phyloP scores from a whole-genome alignment of 2,113 vertebrate species.

The Catharus minimus region DNA sequence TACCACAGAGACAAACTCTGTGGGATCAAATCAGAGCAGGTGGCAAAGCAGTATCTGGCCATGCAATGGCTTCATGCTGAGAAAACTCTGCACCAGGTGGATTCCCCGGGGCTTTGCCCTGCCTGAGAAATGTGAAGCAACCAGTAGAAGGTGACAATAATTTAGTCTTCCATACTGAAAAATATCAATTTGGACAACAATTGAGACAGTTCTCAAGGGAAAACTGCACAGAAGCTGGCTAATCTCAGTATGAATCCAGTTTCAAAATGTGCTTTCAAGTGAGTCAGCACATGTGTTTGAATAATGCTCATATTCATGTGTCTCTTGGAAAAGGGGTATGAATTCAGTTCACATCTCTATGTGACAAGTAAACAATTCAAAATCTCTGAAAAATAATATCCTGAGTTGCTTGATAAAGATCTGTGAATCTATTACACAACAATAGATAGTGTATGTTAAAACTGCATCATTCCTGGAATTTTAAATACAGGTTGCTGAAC shows the following conservation, averaged over 20 bases:
- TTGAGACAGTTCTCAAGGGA: not conserved
- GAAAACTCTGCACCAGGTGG: not conserved
- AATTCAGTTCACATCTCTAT: not conserved
- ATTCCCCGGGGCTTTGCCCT: not conserved
- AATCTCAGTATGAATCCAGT: not conserved
- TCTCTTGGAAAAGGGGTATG: not conserved
- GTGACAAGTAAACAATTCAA: not conserved
- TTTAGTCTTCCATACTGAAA: not conserved
- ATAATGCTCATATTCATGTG: not conserved
- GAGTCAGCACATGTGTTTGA: not conserved
- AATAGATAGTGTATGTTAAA: constrained; percentile 2
- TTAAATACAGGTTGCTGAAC: not conserved
- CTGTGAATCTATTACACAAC: not conserved
- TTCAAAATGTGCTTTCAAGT: not conserved
- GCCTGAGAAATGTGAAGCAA: not conserved
- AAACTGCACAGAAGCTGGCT: not conserved
- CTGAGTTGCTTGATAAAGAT: not conserved
- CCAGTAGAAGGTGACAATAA: not conserved
- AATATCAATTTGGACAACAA: not conserved
- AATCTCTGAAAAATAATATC: constrained; percentile 30
- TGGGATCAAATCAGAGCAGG: not conserved
- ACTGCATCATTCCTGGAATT: not conserved
- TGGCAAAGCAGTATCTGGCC: not conserved
- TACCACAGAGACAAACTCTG: not conserved
- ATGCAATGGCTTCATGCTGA: not conserved